Conservation (phyloP, 2,797 vertebrate species). For the Sylvilagus floridanus region DNA sequence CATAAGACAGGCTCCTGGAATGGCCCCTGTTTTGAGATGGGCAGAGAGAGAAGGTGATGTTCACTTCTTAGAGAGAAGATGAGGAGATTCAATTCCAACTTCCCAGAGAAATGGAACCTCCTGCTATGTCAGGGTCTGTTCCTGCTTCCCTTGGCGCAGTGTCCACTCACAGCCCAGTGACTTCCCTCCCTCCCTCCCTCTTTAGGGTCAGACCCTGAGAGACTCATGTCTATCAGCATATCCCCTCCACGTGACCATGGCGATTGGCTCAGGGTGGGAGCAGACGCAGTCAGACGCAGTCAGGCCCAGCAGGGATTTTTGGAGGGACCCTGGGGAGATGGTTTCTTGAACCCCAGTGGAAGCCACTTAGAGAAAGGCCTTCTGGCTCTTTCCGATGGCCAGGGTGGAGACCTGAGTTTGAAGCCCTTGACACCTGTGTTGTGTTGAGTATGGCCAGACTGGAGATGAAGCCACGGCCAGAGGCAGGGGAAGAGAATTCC, state of each 20-base stretch:
- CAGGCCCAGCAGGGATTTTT: conserved; percentile 32
- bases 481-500: background rate
- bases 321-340: background rate
- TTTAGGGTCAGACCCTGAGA: background rate
- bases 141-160: background rate
- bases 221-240: background rate
- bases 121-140: background rate
- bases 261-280: background rate
- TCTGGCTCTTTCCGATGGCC: background rate
- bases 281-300: background rate
- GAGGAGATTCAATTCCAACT: background rate
- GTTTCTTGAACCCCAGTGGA: background rate
- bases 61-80: conserved; percentile 25
- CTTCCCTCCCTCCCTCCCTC: background rate
- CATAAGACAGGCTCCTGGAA: background rate
- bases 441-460: background rate
- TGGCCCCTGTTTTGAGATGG: background rate
- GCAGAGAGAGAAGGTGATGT: background rate
- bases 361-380: background rate
- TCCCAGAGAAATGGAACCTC: background rate
- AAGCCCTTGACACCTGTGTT: background rate
- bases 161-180: background rate
- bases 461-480: background rate
- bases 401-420: background rate
- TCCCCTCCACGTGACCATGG: background rate